Evolutionary conservation across 2,888 invertebrate genomes (phyloP), one percentile per base, ranked within the genome.

Genomic region (Tetheella fluctuosa): DNA sequence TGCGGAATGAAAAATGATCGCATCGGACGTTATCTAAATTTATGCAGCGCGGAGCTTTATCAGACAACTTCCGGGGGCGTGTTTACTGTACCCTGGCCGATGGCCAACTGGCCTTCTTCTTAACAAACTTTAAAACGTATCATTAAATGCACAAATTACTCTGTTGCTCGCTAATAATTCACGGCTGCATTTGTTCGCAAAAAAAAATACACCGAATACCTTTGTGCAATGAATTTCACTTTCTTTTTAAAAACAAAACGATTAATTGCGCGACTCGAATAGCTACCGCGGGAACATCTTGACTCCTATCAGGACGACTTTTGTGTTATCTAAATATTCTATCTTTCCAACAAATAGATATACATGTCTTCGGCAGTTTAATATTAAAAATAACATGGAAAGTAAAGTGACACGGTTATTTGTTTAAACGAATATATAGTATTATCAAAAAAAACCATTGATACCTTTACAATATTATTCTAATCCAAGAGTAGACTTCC

Each of bases 41-140:
- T 76, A 71, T 76, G 70, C 72, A 70, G 64, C 63, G 64, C 67
- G 65, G 63, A 74, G 72, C 74, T 76, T 76, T 80, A 81, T 79
- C 80, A 72, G 68, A 62, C 58, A 63, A 75, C 86, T 89, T 90
- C 90, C 90, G 89, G 89, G 77, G 85, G 77, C 77, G 76, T 80
- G 79, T 71, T 72, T 68, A 74, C 70, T 79, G 81, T 80, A 76
- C 78, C 68, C 85, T 91, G 91, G 91, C 82, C 30, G 34, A 23
- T 48, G 42, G 86, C 91, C 91, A 91, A 83, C 78, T 87, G 89
- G 88, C 90, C 82, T 79, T 81, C 82, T 79, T 81, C 81, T 81
- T 83, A 80, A 66, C 70, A 58, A 77, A 77, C 77, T 75, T 76
- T 73, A 72, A 77, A 79, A 74, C 73, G 72, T 67, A 73, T 77